These are phyloP conservation scores for Steinernema feltiae DNA, from an alignment of 1,140 invertebrate species.

Conservation along the genomic window DNA sequence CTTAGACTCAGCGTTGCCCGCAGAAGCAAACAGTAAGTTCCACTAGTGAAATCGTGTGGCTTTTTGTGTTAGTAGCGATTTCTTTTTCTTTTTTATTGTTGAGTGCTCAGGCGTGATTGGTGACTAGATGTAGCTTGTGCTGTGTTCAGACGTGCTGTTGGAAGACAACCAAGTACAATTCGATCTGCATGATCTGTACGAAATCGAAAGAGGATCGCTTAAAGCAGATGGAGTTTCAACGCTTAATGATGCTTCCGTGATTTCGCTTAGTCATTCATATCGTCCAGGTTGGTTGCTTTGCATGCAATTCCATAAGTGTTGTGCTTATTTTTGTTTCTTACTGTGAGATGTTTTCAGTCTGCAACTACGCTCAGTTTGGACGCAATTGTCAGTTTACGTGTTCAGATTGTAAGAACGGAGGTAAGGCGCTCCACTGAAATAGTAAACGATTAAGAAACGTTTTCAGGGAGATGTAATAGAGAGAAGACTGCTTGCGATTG, in stretches of 20 bases:
- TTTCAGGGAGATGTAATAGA: constrained; percentile 61
- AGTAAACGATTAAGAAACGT: constrained; percentile 72
- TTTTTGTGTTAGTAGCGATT: constrained; percentile 23
- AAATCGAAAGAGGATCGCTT: background rate
- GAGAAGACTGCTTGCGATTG: constrained; percentile 62
- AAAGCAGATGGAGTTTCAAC: background rate
- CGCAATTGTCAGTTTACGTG: constrained; percentile 75
- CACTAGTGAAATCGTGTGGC: background rate
- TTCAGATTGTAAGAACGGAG: constrained; percentile 71
- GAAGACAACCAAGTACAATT: background rate
- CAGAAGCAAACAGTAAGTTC: background rate
- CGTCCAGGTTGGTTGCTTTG: constrained; percentile 3
- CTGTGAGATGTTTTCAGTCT: constrained; percentile 37
- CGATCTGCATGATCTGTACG: background rate
- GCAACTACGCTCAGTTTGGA: constrained; percentile 67
- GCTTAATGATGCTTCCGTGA: constrained; percentile 8
- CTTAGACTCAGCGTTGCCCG: background rate
- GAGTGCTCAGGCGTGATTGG: too few relatives aligned
- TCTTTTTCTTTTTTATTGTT: constrained; percentile 2
- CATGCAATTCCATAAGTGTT: constrained; percentile 8
- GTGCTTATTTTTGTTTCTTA: too few relatives aligned
- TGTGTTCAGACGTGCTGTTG: constrained; percentile 6
- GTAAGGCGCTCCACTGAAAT: constrained; percentile 72
- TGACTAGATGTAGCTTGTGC: background rate
- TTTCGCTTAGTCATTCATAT: background rate